A percentile compares a stretch with the other conserved stretches of the same genome.
Evolutionary conservation across 2,797 vertebrate species (phyloP).

Genomic region (Xyrichtys novacula): DNA sequence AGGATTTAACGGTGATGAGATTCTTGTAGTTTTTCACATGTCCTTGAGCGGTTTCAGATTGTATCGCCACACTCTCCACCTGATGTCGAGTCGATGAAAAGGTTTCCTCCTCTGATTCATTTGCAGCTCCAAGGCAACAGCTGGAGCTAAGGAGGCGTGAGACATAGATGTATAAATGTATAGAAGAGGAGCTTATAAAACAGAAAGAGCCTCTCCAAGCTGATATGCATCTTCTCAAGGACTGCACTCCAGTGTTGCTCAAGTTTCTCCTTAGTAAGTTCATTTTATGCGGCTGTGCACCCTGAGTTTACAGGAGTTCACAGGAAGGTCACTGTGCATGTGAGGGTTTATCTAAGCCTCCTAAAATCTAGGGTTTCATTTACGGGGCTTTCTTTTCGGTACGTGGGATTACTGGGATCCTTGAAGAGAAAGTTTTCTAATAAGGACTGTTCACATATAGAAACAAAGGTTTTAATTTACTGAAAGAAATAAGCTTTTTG

Average conservation of each 20-base stretch:
- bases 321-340: too few species aligned
- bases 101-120: not conserved
- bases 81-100: not conserved
- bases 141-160: not conserved
- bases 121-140: conserved; percentile 1
- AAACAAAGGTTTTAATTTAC: too few species aligned
- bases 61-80: not conserved
- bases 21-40: not conserved
- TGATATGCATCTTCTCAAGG: not conserved
- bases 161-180: not conserved
- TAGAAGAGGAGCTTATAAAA: not conserved
- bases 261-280: not conserved
- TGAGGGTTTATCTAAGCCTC: too few species aligned
- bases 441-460: too few species aligned
- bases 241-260: not conserved
- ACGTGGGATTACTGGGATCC: too few species aligned
- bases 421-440: too few species aligned
- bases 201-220: not conserved
- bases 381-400: too few species aligned
- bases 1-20: not conserved
- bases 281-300: not conserved
- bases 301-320: not conserved
- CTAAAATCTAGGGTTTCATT: too few species aligned
- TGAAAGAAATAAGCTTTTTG: too few species aligned
- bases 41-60: not conserved